Base-by-base conservation (phyloP, 2,888 invertebrate genomes). In the Blastobasis lacticolella region DNA sequence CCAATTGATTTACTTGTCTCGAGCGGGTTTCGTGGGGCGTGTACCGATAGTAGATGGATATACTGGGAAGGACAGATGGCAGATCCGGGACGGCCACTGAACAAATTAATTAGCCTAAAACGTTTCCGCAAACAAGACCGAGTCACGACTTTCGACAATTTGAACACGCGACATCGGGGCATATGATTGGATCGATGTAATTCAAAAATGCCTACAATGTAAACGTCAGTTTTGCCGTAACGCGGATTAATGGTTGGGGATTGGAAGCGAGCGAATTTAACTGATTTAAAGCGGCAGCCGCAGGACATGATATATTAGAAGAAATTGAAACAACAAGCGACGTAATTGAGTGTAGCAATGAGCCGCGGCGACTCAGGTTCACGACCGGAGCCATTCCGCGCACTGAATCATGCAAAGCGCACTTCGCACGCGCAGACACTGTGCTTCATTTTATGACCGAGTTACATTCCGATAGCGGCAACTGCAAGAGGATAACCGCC, bases 1-100 rank as follows among this genome's bases (percentile, higher is more conserved):
- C 73, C 67, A 67, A 78, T 80, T 74, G 75, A 78, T 78, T 78
- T 65, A 72, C 63, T 69, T 57, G 67, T 65, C 57, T 69, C 64
- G 62, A 66, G 68, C 23, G 23, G 23, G 23, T 23, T 23, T 23
- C 23, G 23, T 23, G 23, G 23, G 23, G 23, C 23, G 23, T 23
- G 23, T 23, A 23, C 23, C 23, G 2, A 23, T 23, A 23, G 72
- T 71, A 63, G 68, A 60, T 47, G 38, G 52, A n/a, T 45, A 53
- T 65, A 75, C 71, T 72, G 67, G 69, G 70, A 66, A 63, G 66
- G 69, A 72, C 73, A 70, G 68, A 70, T 58, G 61, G 63, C 56
- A 52, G 60, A 61, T 52, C 54, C 59, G 61, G 55, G 56, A 56
- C 56, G 49, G 67, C 64, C 66, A 69, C 61, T 62, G 62, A 64